These are phyloP conservation scores for Pseudomyrmex sp. DNA, from an alignment of 1,140 invertebrate species.

Conservation along the genomic window DNA sequence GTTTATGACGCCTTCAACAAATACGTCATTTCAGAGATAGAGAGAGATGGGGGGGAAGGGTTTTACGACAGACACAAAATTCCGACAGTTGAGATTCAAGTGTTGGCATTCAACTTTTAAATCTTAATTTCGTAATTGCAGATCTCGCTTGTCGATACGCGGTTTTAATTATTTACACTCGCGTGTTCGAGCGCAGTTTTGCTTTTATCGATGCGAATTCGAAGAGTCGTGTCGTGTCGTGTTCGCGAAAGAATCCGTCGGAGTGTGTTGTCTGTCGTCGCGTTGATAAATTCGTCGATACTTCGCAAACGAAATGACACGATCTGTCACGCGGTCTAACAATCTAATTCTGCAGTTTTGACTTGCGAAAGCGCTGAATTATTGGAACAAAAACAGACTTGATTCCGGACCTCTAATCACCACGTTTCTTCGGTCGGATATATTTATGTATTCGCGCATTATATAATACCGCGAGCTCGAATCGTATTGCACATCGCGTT, in stretches of 20 bases:
- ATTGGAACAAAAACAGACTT: slow-evolving; percentile 12
- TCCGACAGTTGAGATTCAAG: neutral
- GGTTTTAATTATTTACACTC: slow-evolving; percentile 18
- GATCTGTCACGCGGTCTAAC: neutral
- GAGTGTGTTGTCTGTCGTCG: slow-evolving; percentile 1
- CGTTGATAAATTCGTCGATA: slow-evolving; percentile 43
- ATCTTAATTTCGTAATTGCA: neutral
- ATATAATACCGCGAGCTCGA: neutral
- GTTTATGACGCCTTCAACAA: neutral
- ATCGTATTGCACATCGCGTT: too few species aligned
- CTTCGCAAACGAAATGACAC: neutral
- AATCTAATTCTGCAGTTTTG: slow-evolving; percentile 20
- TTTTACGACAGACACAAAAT: too few species aligned
- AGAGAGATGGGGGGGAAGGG: neutral
- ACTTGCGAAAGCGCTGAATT: slow-evolving; percentile 21
- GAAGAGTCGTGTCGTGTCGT: neutral
- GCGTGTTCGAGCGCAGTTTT: neutral
- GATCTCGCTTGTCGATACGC: neutral
- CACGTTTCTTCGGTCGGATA: neutral
- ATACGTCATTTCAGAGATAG: neutral
- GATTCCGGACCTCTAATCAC: neutral
- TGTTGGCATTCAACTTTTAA: neutral
- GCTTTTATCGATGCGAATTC: slow-evolving; percentile 25
- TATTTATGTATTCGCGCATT: slow-evolving; percentile 42
- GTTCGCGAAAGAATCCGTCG: neutral